Conservation (phyloP, 2,888 invertebrate species). For the Mamestra brassicae region DNA sequence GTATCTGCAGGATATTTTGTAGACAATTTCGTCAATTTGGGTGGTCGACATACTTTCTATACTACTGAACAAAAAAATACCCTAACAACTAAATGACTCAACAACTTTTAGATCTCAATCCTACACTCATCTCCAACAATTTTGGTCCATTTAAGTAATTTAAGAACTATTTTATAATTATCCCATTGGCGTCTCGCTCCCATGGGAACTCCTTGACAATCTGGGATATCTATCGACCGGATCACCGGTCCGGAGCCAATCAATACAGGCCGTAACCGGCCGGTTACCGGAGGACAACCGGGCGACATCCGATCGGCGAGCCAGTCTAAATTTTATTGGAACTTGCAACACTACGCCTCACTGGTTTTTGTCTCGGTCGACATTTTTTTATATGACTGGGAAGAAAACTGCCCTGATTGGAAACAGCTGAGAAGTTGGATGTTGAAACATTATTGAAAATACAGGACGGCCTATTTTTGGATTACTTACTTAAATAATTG, state of each 20-base stretch:
- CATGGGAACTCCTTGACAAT: constrained; percentile 42
- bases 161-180: constrained; percentile 35
- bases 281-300: constrained; percentile 10
- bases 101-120: background rate
- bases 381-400: constrained; percentile 28
- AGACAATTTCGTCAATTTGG: background rate
- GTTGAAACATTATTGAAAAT: constrained; percentile 1
- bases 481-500: background rate
- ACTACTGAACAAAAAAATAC: background rate
- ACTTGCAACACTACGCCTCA: constrained; percentile 48
- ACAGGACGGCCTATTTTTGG: background rate
- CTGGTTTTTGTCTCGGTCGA: constrained; percentile 27
- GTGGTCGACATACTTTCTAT: background rate
- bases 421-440: constrained; percentile 34
- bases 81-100: background rate
- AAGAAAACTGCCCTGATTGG: constrained; percentile 23
- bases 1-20: background rate
- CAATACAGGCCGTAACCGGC: constrained; percentile 49
- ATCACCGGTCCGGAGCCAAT: constrained; percentile 29
- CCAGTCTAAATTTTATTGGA: constrained; percentile 55
- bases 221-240: constrained; percentile 18
- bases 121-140: constrained; percentile 10
- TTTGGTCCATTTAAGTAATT: constrained; percentile 35
- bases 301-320: constrained; percentile 17
- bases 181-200: constrained; percentile 18